These are phyloP conservation scores for Ophiothrix spiculata DNA, from an alignment of 35 echinoderm and acorn worm species.

Conservation along the genomic window DNA sequence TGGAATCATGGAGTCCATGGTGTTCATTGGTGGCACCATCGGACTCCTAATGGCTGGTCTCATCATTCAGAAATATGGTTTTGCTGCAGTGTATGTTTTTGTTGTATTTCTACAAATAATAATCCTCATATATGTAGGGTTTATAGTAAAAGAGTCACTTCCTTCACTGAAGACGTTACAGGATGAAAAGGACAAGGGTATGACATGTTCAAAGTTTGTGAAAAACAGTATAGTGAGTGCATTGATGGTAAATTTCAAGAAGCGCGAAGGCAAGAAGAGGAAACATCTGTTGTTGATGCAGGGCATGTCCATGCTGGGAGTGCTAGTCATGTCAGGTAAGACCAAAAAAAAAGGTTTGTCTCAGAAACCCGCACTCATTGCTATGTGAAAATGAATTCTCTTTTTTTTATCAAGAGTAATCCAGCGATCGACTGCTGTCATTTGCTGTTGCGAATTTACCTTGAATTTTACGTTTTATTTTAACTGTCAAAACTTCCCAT, in stretches of 20 bases:
- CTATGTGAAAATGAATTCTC: too few species aligned
- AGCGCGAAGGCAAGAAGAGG: slow-evolving; percentile 53
- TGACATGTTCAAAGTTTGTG: slow-evolving; percentile 22
- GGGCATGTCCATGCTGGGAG: slow-evolving; percentile 40
- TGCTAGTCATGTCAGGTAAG: slow-evolving; percentile 53
- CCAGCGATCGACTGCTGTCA: too few species aligned
- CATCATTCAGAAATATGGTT: slow-evolving; percentile 23
- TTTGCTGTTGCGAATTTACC: too few species aligned
- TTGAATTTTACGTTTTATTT: too few species aligned
- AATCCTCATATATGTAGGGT: slow-evolving; percentile 34
- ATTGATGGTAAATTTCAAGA: slow-evolving; percentile 42
- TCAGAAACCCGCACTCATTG: too few species aligned
- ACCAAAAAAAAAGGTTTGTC: too few species aligned
- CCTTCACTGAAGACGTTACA: neutral
- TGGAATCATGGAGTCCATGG: slow-evolving; percentile 67
- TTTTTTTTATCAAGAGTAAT: too few species aligned
- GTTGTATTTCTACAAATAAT: slow-evolving; percentile 46
- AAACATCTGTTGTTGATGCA: slow-evolving; percentile 51
- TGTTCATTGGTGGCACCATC: slow-evolving; percentile 67
- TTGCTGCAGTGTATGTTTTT: slow-evolving; percentile 41
- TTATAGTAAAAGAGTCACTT: slow-evolving; percentile 51
- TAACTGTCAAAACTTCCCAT: too few species aligned
- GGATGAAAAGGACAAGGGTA: slow-evolving; percentile 40
- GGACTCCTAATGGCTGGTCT: slow-evolving; percentile 47
- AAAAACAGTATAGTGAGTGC: slow-evolving; percentile 44